phyloP scores from a whole-genome alignment of 2,888 invertebrate species.

The Anthophora plumipes region DNA sequence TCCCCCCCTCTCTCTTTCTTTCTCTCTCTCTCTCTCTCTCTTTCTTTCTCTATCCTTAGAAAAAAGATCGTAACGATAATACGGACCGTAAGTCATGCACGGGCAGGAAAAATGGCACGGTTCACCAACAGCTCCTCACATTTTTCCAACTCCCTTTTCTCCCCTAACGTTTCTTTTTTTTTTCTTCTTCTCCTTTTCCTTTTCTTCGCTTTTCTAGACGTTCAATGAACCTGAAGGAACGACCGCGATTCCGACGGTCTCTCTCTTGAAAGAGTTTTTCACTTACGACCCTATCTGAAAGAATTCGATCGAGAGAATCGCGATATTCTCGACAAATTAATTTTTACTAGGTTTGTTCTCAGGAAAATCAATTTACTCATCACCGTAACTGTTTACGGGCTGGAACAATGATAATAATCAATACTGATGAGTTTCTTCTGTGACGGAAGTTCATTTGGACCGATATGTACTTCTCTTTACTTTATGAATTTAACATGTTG shows the following conservation, averaged over 20 bases:
- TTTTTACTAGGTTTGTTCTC: not conserved
- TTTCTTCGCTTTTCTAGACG: slow-evolving; percentile 19
- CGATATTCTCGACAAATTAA: slow-evolving; percentile 14
- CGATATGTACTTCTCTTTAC: too few relatives aligned
- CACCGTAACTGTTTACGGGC: not conserved
- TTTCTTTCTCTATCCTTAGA: not conserved
- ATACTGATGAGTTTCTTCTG: not conserved
- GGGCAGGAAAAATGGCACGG: slow-evolving; percentile 50
- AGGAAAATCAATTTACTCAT: not conserved
- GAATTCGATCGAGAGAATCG: not conserved
- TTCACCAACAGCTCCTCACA: slow-evolving; percentile 41
- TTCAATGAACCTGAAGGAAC: slow-evolving; percentile 62
- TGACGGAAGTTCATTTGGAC: too few relatives aligned
- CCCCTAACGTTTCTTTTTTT: not conserved
- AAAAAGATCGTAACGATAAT: slow-evolving; percentile 70
- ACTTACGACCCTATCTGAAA: slow-evolving; percentile 14
- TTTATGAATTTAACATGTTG: too few relatives aligned
- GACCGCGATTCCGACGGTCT: slow-evolving; percentile 37
- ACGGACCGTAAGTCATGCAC: slow-evolving; percentile 69
- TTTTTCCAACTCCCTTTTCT: slow-evolving; percentile 34
- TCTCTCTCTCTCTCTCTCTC: slow-evolving; percentile 28
- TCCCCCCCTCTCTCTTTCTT: slow-evolving; percentile 28
- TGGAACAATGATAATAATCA: not conserved
- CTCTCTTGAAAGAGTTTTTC: slow-evolving; percentile 26
- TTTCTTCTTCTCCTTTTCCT: not conserved